phyloP scores from a whole-genome alignment of 1,140 invertebrate species.

The Neodiprion pinetum region DNA sequence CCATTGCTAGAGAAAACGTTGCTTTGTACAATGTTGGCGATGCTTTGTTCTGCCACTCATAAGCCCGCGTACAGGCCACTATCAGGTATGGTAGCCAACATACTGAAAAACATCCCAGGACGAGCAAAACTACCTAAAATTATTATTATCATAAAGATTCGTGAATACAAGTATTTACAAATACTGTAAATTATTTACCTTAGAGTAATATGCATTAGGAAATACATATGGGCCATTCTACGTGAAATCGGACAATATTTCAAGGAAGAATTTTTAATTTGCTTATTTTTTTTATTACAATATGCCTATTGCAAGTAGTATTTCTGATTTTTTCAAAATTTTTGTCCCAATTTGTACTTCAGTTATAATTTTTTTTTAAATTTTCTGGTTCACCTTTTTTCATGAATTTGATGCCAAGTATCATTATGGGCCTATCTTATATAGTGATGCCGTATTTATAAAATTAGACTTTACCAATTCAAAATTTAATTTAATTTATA shows the following conservation, averaged over 20 bases:
- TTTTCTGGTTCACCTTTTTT: too few relatives aligned
- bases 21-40: conserved; percentile 68
- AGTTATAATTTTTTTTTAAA: too few relatives aligned
- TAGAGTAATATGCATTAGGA: conserved; percentile 12
- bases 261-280: background rate
- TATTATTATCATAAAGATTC: background rate
- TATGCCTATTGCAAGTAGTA: too few relatives aligned
- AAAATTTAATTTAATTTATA: too few relatives aligned
- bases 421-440: too few relatives aligned
- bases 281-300: too few relatives aligned
- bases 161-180: conserved; percentile 7
- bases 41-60: conserved; percentile 60
- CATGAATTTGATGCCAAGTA: too few relatives aligned
- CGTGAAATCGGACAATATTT: background rate
- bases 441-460: too few relatives aligned
- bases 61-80: conserved; percentile 68
- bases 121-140: conserved; percentile 74
- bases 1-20: conserved; percentile 74
- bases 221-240: conserved; percentile 12
- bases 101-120: conserved; percentile 76
- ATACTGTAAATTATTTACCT: background rate
- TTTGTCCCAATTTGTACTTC: too few relatives aligned
- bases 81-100: conserved; percentile 80
- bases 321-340: too few relatives aligned
- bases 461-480: too few relatives aligned